A percentile compares a stretch with the other conserved stretches of the same genome.
These are phyloP conservation scores for Bovichtus diacanthus DNA, from an alignment of 2,797 vertebrate species.

Conservation along the genomic window DNA sequence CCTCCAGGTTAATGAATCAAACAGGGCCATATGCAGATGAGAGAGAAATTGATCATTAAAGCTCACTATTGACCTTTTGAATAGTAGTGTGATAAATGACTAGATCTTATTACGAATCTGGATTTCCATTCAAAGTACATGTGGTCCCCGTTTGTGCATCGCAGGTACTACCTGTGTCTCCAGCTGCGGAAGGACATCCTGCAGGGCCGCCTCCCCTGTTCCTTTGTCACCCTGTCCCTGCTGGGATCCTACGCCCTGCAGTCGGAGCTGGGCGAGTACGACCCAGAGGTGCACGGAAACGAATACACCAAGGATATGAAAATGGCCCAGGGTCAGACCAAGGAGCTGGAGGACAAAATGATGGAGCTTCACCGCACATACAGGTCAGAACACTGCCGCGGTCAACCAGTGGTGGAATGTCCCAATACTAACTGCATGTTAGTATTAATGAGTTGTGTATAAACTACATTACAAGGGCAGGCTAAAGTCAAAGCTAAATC, in stretches of 20 bases:
- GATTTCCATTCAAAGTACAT: not conserved
- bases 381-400: conserved; percentile 79
- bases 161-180: conserved; percentile 95
- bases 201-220: conserved; percentile 91
- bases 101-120: not conserved
- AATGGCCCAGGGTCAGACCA: conserved; percentile 93
- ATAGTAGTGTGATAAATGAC: not conserved
- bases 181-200: conserved; percentile 96
- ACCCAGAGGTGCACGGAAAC: conserved; percentile 90
- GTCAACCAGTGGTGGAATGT: not conserved
- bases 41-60: not conserved
- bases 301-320: conserved; percentile 93
- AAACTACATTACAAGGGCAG: not conserved
- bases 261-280: conserved; percentile 96
- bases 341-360: conserved; percentile 96
- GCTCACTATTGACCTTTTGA: not conserved
- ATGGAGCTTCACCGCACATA: conserved; percentile 96
- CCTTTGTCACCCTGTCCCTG: conserved; percentile 95
- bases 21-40: not conserved
- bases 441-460: not conserved
- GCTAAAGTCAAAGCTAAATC: not conserved
- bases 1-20: not conserved
- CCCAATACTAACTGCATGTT: not conserved
- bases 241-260: conserved; percentile 96
- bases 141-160: conserved; percentile 1